These are phyloP conservation scores for Cladopsammia gracilis DNA, from an alignment of 64 coral and sea anemone species.

Conservation along the genomic window DNA sequence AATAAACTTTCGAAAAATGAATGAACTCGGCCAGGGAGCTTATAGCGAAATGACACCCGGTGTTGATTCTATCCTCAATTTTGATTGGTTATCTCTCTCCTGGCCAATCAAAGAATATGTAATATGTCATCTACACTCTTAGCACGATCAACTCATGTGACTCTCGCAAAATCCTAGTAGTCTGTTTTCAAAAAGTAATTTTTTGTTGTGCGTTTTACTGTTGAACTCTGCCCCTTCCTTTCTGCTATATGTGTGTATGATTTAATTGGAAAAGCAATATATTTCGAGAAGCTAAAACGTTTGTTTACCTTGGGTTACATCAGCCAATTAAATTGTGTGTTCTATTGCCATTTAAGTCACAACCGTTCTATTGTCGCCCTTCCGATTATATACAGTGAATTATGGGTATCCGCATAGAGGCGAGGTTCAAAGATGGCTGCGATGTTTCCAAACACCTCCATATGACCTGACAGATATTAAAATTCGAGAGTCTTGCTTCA, in stretches of 20 bases:
- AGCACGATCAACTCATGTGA: too few relatives aligned
- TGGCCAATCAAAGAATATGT: conserved; percentile 1
- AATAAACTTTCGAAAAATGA: not conserved
- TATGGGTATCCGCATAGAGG: conserved; percentile 38
- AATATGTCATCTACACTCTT: not conserved
- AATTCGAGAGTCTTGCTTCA: not conserved
- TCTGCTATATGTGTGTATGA: too few relatives aligned
- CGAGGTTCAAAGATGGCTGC: conserved; percentile 41
- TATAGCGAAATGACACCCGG: not conserved
- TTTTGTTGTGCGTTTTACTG: not conserved
- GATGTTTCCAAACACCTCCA: not conserved
- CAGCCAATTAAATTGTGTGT: conserved; percentile 27
- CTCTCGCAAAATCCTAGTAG: not conserved
- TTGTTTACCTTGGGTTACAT: not conserved
- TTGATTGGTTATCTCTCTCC: not conserved
- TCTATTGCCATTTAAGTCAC: too few relatives aligned
- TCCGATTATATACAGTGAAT: not conserved
- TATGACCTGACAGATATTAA: not conserved
- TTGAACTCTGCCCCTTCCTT: not conserved
- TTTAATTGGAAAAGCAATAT: too few relatives aligned
- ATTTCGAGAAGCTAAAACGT: not conserved
- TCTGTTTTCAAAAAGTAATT: not conserved
- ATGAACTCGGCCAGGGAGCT: not conserved
- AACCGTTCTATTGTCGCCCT: not conserved
- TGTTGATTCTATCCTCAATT: not conserved